Base-by-base conservation (phyloP, 2,888 invertebrate species). In the Exephanes ischioxanthus region DNA sequence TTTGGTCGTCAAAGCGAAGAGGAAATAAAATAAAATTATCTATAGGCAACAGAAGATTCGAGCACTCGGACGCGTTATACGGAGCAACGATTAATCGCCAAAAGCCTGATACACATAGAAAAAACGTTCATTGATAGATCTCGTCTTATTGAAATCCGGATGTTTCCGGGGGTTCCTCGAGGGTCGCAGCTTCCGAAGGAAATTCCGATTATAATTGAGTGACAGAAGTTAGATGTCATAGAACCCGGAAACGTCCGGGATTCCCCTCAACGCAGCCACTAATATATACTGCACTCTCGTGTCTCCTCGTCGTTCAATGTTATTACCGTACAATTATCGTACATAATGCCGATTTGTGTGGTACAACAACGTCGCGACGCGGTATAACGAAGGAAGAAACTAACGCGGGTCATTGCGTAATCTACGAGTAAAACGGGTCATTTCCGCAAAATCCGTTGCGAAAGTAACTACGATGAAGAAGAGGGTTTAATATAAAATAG, bases 211-310 rank as follows among this genome's bases (percentile, higher is more conserved):
- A 58, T 45, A 53, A 77, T 5, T 16, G 16, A n/a, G 26, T 16
- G 67, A 16, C 19, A n/a, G 22, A 22, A 67, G 41, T 9, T 53
- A 14, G 41, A 68, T 26, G 77, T 70, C 68, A 58, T n/a, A n/a
- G 33, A 78, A 78, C 26, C 45, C 78, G 45, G 78, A 58, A 70
- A 70, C 58, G 45, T 61, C 58, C 61, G 78, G 78, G 70, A 55
- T 78, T 78, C 78, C 78, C 78, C 58, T 58, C 45, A 33, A 41
- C n/a, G 55, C 22, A 58, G 19, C 22, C 41, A 30, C 19, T 63
- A 7, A 41, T 37, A 58, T 33, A 63, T 26, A 11, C 41, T 16
- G n/a, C n/a, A 16, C 9, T 61, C 73, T n/a, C 61, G 45, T 19
- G 48, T 75, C 48, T 45, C 5, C 22, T 73, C 45, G 3, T 48